Base-by-base conservation (phyloP, 2,113 vertebrate species). In the Polyodon spathula region DNA sequence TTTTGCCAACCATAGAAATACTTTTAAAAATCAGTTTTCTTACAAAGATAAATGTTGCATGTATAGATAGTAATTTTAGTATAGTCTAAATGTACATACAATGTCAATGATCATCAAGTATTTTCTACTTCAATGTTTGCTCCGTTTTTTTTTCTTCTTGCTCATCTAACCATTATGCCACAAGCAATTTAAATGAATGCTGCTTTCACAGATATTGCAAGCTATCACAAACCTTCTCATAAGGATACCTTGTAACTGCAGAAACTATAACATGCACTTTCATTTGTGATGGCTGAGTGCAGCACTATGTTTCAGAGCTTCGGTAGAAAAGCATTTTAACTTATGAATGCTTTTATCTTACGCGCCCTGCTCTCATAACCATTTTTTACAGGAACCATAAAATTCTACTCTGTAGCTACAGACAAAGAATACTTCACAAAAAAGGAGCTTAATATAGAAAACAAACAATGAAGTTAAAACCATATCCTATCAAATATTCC, bases 381-480 rank as follows among this genome's bases (percentile, higher is more conserved):
- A 10, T 37, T 56, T 58, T 73, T 66, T 69, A 42, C 56, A 71
- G 72, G 67, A 76, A 68, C 58, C 75, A 78, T 71, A 68, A 75
- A 77, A 82, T 76, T 66, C 62, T 75, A 72, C 74, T 70, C 68
- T 66, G 69, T 16, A 65, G 60, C 61, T 65, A 55, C 54, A 59
- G 50, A 12, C 50, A 52, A 54, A 71, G 37, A 48, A 62, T 44
- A 63, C 2, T 48, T 56, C 54, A 59, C 46, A 69, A 55, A 66
- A 59, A 66, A 42, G 59, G 67, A 66, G 66, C 75, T 75, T 81
- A 82, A 81, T 69, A 72, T 73, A 62, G 70, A 80, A 85, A 85
- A 81, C 90, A 93, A 92, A 93, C 87, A 91, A 90, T 90, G 89
- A 92, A 92, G 90, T 92, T 92, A 87, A 88, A 84, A 83, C 76